phyloP scores from a whole-genome alignment of 1,140 invertebrate species.

The Drosophila kepulauana region DNA sequence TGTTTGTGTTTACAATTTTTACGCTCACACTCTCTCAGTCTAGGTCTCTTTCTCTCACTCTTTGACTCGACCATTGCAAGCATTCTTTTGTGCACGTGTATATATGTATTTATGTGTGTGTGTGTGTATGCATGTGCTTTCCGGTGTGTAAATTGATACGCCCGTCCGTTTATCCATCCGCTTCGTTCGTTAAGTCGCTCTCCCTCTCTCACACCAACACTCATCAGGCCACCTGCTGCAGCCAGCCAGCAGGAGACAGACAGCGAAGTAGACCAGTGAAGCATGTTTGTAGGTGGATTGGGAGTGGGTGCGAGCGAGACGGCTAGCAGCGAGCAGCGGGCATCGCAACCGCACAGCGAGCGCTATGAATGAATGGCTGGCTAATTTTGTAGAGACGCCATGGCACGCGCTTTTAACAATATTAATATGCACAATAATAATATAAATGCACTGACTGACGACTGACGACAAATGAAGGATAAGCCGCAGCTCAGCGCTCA shows the following conservation, averaged over 20 bases:
- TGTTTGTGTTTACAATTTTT: slow-evolving; percentile 62
- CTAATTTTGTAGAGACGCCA: slow-evolving; percentile 74
- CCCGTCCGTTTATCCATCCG: slow-evolving; percentile 44
- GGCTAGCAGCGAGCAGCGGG: too few species aligned
- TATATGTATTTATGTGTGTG: slow-evolving; percentile 37
- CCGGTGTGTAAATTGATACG: slow-evolving; percentile 79
- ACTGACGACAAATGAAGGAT: slow-evolving; percentile 55
- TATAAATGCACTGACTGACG: slow-evolving; percentile 58
- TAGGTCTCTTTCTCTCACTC: slow-evolving; percentile 39
- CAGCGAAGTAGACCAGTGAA: too few species aligned
- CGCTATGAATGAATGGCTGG: slow-evolving; percentile 67
- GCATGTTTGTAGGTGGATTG: background rate
- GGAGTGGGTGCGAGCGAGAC: background rate
- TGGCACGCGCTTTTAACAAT: slow-evolving; percentile 73
- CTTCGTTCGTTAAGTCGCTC: slow-evolving; percentile 9
- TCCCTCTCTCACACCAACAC: slow-evolving; percentile 14
- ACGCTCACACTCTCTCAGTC: slow-evolving; percentile 19
- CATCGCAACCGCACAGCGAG: slow-evolving; percentile 43
- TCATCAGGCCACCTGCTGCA: background rate
- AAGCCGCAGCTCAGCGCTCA: slow-evolving; percentile 36
- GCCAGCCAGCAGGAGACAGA: background rate
- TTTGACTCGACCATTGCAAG: slow-evolving; percentile 29
- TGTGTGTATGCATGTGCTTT: slow-evolving; percentile 61
- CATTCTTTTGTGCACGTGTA: slow-evolving; percentile 44
- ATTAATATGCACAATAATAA: slow-evolving; percentile 78